These are phyloP conservation scores for Tenebrosternarchus preto DNA, from an alignment of 2,113 vertebrate genomes.

Conservation along the genomic window DNA sequence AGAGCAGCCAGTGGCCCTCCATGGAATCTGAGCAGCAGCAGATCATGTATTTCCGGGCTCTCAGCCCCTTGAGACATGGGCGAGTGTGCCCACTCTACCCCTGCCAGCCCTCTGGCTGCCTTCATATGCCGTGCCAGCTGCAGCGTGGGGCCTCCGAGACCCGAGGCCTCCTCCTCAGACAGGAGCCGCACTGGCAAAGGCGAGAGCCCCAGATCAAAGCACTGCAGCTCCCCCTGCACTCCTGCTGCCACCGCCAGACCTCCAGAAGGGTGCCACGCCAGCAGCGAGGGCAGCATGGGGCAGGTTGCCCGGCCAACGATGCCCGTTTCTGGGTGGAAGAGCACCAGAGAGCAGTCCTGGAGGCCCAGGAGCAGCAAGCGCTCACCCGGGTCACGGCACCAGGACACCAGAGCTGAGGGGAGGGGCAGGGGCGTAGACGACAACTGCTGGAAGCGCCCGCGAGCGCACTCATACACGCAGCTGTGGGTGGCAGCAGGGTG, in stretches of 20 bases:
- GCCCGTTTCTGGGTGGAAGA: constrained; percentile 80
- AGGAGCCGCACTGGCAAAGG: constrained; percentile 82
- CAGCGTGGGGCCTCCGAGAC: constrained; percentile 67
- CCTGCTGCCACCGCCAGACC: constrained; percentile 80
- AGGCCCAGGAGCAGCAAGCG: constrained; percentile 84
- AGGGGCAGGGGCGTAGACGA: constrained; percentile 79
- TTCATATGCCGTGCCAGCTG: constrained; percentile 78
- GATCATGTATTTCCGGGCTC: constrained; percentile 65
- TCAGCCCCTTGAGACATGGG: constrained; percentile 59
- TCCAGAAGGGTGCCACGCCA: constrained; percentile 87
- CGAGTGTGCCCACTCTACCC: constrained; percentile 81
- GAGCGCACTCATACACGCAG: constrained; percentile 80
- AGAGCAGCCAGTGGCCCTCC: constrained; percentile 85
- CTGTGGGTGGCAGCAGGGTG: constrained; percentile 73
- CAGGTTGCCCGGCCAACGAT: constrained; percentile 77
- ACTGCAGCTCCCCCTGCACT: constrained; percentile 86
- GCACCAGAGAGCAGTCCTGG: constrained; percentile 84
- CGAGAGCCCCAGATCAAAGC: constrained; percentile 87
- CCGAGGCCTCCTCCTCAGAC: constrained; percentile 79
- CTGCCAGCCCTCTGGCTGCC: constrained; percentile 77
- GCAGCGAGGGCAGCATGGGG: constrained; percentile 75
- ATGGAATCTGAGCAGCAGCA: constrained; percentile 82
- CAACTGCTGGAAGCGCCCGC: constrained; percentile 76
- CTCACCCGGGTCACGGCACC: constrained; percentile 78
- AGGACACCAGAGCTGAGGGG: constrained; percentile 78